A percentile compares a stretch with the other conserved stretches of the same genome.
These are phyloP conservation scores for Nasonia giraulti DNA, from an alignment of 1,140 invertebrate genomes.

Conservation along the genomic window DNA sequence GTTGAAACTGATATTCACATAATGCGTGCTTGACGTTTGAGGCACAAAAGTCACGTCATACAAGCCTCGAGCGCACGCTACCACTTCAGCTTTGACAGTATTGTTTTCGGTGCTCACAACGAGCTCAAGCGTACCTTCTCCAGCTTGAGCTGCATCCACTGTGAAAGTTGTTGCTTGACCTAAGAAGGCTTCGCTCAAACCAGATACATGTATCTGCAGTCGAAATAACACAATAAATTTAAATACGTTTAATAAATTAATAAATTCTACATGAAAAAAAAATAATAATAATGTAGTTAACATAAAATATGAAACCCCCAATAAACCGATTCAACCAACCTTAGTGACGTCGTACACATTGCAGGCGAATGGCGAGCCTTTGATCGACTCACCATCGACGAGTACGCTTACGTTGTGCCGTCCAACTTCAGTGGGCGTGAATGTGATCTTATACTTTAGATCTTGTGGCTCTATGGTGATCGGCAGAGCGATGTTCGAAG, in stretches of 20 bases:
- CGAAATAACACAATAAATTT: background rate
- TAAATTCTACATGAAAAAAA: background rate
- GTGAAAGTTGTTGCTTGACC: slow-evolving; percentile 92
- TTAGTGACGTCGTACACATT: slow-evolving; percentile 94
- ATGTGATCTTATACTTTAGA: slow-evolving; percentile 83
- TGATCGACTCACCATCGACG: slow-evolving; percentile 87
- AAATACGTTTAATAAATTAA: background rate
- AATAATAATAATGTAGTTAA: too few relatives aligned
- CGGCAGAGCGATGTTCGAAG: slow-evolving; percentile 84
- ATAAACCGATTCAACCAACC: slow-evolving; percentile 71
- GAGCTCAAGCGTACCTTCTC: slow-evolving; percentile 95
- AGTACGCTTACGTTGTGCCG: slow-evolving; percentile 88
- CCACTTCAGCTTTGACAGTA: slow-evolving; percentile 90
- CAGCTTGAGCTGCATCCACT: slow-evolving; percentile 96
- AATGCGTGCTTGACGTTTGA: slow-evolving; percentile 90
- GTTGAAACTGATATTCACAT: slow-evolving; percentile 97
- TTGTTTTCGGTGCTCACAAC: slow-evolving; percentile 94
- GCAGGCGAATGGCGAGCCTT: slow-evolving; percentile 93
- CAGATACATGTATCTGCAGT: slow-evolving; percentile 69
- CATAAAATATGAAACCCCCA: background rate
- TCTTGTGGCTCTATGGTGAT: slow-evolving; percentile 78
- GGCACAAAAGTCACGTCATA: slow-evolving; percentile 99
- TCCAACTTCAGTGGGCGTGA: slow-evolving; percentile 89
- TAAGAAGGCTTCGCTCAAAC: slow-evolving; percentile 74
- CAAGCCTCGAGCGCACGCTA: slow-evolving; percentile 90